Conservation (phyloP, 1,140 invertebrate species). For the Stratiolaelaps scimitus region DNA sequence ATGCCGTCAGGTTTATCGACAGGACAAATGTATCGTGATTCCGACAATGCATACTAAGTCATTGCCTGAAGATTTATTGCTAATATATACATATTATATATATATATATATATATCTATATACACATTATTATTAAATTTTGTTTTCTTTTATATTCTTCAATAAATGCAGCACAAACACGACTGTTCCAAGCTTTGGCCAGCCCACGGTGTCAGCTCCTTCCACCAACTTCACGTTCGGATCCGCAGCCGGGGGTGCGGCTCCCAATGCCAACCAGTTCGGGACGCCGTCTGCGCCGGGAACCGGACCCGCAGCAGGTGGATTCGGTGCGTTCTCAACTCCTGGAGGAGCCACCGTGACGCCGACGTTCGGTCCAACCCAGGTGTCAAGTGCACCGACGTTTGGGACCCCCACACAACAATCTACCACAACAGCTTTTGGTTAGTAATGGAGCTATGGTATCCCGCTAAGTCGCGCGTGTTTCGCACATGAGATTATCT, state of each 20-base stretch:
- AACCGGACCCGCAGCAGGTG: no score
- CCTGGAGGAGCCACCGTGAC: not conserved
- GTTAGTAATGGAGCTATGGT: not conserved
- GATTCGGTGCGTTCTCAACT: conserved; percentile 1
- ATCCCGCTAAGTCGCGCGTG: no score
- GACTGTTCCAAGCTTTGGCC: not conserved
- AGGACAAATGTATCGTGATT: no score
- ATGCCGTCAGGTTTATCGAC: no score
- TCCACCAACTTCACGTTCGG: conserved; percentile 1
- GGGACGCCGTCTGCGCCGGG: not conserved
- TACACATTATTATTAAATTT: no score
- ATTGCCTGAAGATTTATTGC: no score
- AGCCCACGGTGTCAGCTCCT: not conserved
- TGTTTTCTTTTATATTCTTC: no score
- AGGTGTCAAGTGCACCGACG: not conserved
- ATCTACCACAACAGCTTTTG: not conserved
- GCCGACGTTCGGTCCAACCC: not conserved
- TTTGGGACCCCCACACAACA: conserved; percentile 14
- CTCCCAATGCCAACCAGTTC: conserved; percentile 23
- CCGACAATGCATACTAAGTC: no score
- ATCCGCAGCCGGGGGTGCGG: not conserved
- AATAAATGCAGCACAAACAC: not conserved
- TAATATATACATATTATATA: no score
- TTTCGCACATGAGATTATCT: no score
- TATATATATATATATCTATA: no score